A percentile compares a stretch with the other conserved stretches of the same genome.
These are phyloP conservation scores for Sebastes minor DNA, from an alignment of 2,797 vertebrate species.

Conservation along the genomic window DNA sequence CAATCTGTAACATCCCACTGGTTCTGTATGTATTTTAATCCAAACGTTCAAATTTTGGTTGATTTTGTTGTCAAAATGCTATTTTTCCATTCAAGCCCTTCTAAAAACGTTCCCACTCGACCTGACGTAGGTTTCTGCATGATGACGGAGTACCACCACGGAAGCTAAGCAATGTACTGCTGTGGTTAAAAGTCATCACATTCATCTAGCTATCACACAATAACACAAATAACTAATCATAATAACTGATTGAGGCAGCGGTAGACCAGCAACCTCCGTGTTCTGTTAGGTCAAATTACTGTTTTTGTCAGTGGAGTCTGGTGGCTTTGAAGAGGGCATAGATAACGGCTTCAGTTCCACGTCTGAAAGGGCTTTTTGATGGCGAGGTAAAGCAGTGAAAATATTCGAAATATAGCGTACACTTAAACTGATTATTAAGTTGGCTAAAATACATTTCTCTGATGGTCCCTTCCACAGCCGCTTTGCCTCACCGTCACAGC, in stretches of 20 bases:
- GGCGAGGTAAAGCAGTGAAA: neutral
- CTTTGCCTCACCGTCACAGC: no score
- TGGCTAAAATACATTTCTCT: neutral
- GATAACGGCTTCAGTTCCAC: neutral
- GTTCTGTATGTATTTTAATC: neutral
- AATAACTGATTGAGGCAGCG: neutral
- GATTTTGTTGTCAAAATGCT: no score
- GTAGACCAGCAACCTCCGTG: accelerated
- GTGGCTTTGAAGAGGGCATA: neutral
- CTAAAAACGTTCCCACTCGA: no score
- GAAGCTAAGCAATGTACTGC: no score
- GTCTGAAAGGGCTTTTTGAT: accelerated
- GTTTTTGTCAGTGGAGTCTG: neutral
- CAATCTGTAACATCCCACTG: neutral
- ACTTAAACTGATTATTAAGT: neutral
- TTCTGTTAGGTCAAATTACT: neutral
- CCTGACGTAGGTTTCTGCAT: no score
- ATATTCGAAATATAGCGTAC: neutral
- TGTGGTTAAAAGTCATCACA: neutral
- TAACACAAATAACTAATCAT: neutral
- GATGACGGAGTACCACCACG: no score
- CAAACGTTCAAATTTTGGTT: neutral
- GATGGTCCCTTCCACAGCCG: no score
- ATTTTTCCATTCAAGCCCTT: no score
- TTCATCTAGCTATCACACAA: neutral